These are phyloP conservation scores for Rousettus leschenaultii DNA, from an alignment of 2,113 vertebrate species.

Conservation along the genomic window DNA sequence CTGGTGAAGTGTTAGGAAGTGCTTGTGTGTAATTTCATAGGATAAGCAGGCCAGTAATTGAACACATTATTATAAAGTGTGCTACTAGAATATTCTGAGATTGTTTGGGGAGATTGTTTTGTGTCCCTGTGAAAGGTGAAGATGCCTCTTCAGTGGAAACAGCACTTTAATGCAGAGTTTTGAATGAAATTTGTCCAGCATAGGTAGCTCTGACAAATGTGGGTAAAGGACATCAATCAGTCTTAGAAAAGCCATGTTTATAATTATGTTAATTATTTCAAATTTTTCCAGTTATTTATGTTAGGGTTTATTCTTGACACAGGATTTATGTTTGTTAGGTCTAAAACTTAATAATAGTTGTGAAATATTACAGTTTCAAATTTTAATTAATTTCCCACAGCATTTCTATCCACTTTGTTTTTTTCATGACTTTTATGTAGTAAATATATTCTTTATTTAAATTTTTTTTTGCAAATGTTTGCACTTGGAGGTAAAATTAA, in stretches of 20 bases:
- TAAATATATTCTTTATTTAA: conserved; percentile 6
- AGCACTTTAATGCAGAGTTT: background rate
- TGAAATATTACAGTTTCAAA: background rate
- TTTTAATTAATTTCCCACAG: background rate
- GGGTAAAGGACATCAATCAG: background rate
- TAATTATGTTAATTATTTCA: background rate
- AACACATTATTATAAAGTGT: background rate
- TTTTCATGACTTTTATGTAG: background rate
- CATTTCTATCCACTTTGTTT: background rate
- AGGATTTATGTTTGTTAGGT: background rate
- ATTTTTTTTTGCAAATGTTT: background rate
- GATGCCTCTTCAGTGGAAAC: background rate
- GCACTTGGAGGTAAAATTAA: background rate
- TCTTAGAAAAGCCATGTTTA: background rate
- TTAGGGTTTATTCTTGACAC: background rate
- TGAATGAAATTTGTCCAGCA: background rate
- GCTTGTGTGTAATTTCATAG: background rate
- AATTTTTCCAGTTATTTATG: background rate
- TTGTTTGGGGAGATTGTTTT: background rate
- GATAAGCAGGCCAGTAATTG: background rate
- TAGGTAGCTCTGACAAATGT: background rate
- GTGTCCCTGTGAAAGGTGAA: conserved; percentile 15
- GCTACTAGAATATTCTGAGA: background rate
- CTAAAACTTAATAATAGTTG: background rate
- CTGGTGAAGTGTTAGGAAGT: background rate